These are phyloP conservation scores for Crotalus helleri DNA, from an alignment of 2,113 vertebrate genomes.

Conservation along the genomic window DNA sequence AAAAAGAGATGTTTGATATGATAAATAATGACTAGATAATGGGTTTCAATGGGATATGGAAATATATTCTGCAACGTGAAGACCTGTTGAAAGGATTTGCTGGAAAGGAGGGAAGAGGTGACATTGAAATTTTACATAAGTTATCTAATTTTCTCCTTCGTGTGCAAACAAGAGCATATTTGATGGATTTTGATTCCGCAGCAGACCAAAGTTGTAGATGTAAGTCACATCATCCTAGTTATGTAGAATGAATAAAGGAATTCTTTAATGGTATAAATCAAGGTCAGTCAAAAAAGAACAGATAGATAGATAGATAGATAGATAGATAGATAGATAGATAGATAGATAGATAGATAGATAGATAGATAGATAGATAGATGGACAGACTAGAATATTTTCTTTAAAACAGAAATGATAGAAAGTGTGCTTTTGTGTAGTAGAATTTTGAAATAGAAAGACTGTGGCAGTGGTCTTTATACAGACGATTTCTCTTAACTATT, in stretches of 20 bases:
- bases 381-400: background rate
- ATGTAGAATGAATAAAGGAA: background rate
- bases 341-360: background rate
- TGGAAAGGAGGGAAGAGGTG: background rate
- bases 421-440: background rate
- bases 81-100: conserved; percentile 40
- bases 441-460: background rate
- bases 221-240: conserved; percentile 4
- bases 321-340: background rate
- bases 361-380: background rate
- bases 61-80: conserved; percentile 62
- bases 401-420: background rate
- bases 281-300: background rate
- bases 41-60: conserved; percentile 79
- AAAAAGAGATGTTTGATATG: conserved; percentile 75
- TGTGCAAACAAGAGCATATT: background rate
- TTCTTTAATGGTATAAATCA: background rate
- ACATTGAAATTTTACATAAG: conserved; percentile 17
- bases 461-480: background rate
- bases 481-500: background rate
- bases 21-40: conserved; percentile 77
- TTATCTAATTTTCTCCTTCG: conserved; percentile 19
- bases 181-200: background rate
- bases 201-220: background rate
- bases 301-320: background rate